A percentile compares a stretch with the other conserved stretches of the same genome.
These are phyloP conservation scores for Buphagus erythrorhynchus DNA, from an alignment of 2,797 vertebrate genomes.

Conservation along the genomic window DNA sequence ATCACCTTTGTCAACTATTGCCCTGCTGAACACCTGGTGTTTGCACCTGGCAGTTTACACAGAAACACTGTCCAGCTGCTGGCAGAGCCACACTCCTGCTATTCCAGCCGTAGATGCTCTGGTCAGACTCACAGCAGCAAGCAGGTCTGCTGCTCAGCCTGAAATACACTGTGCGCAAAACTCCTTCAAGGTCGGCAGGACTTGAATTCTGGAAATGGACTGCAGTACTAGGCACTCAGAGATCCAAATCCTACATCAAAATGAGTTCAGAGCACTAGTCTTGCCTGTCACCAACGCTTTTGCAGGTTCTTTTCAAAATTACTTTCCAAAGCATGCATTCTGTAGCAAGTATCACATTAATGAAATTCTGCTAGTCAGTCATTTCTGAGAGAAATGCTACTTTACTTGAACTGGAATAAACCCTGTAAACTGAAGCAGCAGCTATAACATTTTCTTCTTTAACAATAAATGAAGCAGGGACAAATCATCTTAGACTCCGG, in stretches of 20 bases:
- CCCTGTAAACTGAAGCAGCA: not conserved
- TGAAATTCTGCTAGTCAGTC: not conserved
- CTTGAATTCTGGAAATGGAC: not conserved
- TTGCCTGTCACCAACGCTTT: not conserved
- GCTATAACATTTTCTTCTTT: not conserved
- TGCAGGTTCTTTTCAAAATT: not conserved
- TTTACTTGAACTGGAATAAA: slow-evolving; percentile 8
- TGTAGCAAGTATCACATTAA: not conserved
- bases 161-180: not conserved
- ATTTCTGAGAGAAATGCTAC: not conserved
- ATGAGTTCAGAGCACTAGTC: not conserved
- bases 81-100: not conserved
- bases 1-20: not conserved
- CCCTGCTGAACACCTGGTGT: not conserved
- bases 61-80: not conserved
- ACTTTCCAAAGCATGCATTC: not conserved
- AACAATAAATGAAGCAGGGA: not conserved
- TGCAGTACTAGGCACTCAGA: not conserved
- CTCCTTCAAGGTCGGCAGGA: not conserved
- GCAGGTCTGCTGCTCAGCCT: not conserved
- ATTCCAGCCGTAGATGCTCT: not conserved
- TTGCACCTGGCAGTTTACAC: not conserved
- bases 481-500: not conserved
- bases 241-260: not conserved
- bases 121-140: not conserved